phyloP scores from a whole-genome alignment of 1,140 invertebrate species.

The Drosophila repleta region DNA sequence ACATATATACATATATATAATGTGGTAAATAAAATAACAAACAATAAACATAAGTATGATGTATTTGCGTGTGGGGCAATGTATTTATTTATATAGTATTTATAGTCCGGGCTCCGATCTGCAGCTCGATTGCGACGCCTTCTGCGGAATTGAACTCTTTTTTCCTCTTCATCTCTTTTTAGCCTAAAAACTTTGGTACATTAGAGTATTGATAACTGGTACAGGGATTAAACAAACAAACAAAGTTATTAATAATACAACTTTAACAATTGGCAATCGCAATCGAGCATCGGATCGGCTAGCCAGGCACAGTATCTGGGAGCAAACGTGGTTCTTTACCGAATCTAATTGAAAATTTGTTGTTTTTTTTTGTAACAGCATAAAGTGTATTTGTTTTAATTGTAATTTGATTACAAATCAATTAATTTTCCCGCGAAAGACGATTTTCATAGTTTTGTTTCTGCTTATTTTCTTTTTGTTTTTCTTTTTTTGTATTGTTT shows the following conservation, averaged over 20 bases:
- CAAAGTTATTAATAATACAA: slow-evolving; percentile 5
- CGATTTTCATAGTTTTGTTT: no score
- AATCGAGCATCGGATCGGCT: slow-evolving; percentile 7
- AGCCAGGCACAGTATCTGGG: background rate
- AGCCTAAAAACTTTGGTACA: slow-evolving; percentile 43
- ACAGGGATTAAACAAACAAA: slow-evolving; percentile 1
- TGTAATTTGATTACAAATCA: slow-evolving; percentile 80
- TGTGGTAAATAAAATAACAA: slow-evolving; percentile 68
- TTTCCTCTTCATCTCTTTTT: background rate
- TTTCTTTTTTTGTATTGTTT: slow-evolving; percentile 38
- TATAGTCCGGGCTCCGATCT: background rate
- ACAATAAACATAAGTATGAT: slow-evolving; percentile 58
- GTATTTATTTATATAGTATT: background rate
- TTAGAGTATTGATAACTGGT: slow-evolving; percentile 17
- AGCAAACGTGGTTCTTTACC: background rate
- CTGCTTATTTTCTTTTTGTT: no score
- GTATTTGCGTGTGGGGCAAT: slow-evolving; percentile 10
- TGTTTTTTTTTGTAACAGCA: slow-evolving; percentile 49
- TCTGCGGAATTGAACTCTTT: slow-evolving; percentile 5
- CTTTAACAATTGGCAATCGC: slow-evolving; percentile 33
- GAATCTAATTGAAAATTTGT: slow-evolving; percentile 40
- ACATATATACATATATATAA: slow-evolving; percentile 53
- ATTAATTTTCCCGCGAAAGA: slow-evolving; percentile 37
- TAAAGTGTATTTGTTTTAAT: slow-evolving; percentile 53
- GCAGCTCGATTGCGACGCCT: slow-evolving; percentile 1